Percentiles rank a stretch among this genome's conserved stretches.
phyloP scores from a whole-genome alignment of 2,888 invertebrate species.

The Tenthredo amoena region DNA sequence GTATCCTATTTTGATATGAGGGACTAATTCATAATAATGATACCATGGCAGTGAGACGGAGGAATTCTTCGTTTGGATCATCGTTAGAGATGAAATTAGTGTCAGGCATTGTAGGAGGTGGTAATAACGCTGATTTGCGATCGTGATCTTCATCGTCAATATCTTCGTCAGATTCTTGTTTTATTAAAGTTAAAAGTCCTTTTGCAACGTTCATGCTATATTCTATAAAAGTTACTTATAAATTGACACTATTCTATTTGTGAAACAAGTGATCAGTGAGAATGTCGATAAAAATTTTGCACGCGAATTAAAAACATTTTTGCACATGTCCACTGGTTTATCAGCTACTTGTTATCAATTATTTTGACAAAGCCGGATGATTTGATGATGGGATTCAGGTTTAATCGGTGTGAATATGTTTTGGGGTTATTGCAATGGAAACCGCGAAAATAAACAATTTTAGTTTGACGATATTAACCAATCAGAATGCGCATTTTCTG shows the following conservation, averaged over 20 bases:
- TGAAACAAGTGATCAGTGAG: background rate
- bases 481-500: background rate
- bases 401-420: background rate
- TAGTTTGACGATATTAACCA: conserved; percentile 9
- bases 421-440: conserved; percentile 5
- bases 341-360: background rate
- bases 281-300: background rate
- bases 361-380: conserved; percentile 6
- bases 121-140: conserved; percentile 62
- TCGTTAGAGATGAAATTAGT: conserved; percentile 60
- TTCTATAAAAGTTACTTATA: background rate
- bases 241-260: conserved; percentile 10
- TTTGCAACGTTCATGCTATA: conserved; percentile 12
- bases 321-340: conserved; percentile 19
- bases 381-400: background rate
- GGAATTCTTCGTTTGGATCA: conserved; percentile 66
- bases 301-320: background rate
- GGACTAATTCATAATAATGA: conserved; percentile 47
- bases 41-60: conserved; percentile 70
- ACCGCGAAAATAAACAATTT: conserved; percentile 44
- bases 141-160: conserved; percentile 61
- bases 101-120: conserved; percentile 65
- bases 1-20: background rate
- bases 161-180: conserved; percentile 36
- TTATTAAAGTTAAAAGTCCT: conserved; percentile 26